Conservation (phyloP, 2,113 vertebrate species). For the Pluvialis apricaria region DNA sequence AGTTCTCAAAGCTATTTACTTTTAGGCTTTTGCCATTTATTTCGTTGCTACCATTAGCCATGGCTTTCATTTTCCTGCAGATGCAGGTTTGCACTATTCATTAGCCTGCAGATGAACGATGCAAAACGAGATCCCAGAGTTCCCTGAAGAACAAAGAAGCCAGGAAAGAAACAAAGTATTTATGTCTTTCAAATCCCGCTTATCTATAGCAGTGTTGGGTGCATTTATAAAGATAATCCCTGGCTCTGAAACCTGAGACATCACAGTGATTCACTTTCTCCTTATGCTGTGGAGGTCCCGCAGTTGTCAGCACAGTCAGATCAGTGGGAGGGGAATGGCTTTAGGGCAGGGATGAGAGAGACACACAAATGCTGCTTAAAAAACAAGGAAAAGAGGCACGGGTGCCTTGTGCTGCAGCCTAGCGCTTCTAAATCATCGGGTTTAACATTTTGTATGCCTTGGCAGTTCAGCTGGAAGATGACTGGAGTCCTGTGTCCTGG, state of each 20-base stretch:
- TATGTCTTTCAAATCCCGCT: not conserved
- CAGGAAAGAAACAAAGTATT: not conserved
- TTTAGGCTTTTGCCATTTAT: not conserved
- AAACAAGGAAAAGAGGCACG: not conserved
- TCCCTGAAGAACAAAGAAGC: not conserved
- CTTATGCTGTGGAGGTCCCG: not conserved
- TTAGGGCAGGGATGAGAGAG: not conserved
- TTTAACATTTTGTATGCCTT: not conserved
- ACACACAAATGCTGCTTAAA: not conserved
- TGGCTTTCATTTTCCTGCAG: not conserved
- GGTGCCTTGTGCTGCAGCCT: not conserved
- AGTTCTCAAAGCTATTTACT: slow-evolving; percentile 10
- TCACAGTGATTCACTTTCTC: not conserved
- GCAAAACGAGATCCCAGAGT: not conserved
- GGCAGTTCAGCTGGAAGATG: not conserved
- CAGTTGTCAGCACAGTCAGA: not conserved
- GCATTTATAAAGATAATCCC: not conserved
- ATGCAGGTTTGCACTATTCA: not conserved
- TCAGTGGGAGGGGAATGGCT: not conserved
- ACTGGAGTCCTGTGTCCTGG: too few species aligned
- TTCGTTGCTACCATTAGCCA: not conserved
- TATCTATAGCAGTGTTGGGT: not conserved
- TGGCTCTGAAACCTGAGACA: not conserved
- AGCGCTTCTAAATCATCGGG: not conserved
- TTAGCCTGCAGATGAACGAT: not conserved